Percentiles rank a stretch among this genome's conserved stretches.
These are phyloP conservation scores for Chionoecetes opilio DNA, from an alignment of 1,140 invertebrate genomes.

Conservation along the genomic window DNA sequence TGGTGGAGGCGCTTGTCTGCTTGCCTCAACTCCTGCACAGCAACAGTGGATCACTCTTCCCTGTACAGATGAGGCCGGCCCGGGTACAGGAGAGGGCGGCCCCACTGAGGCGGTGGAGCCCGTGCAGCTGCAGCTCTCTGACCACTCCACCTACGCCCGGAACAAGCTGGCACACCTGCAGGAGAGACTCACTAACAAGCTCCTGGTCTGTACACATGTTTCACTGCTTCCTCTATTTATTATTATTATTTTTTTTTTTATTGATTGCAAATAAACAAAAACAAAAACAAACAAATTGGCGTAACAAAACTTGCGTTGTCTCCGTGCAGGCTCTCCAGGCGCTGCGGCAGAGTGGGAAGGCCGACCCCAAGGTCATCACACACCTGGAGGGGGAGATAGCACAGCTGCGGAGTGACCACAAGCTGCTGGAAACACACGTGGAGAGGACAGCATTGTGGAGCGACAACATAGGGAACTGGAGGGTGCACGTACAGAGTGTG, in stretches of 20 bases:
- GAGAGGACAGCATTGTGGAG: constrained; percentile 94
- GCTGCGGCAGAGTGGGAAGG: constrained; percentile 89
- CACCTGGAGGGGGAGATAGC: constrained; percentile 93
- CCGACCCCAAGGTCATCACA: constrained; percentile 90
- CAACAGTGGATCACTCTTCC: constrained; percentile 82
- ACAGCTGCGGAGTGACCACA: constrained; percentile 90
- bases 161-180: constrained; percentile 92
- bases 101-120: constrained; percentile 70
- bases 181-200: constrained; percentile 91
- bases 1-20: constrained; percentile 90
- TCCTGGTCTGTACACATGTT: constrained; percentile 85
- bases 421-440: constrained; percentile 92
- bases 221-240: too few relatives aligned
- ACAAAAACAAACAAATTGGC: too few relatives aligned
- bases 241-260: too few relatives aligned
- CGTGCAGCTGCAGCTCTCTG: constrained; percentile 84
- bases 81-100: constrained; percentile 46
- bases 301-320: too few relatives aligned
- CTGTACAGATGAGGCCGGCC: constrained; percentile 50
- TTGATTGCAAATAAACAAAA: too few relatives aligned
- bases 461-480: constrained; percentile 93
- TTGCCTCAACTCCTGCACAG: constrained; percentile 92
- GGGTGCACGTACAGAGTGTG: constrained; percentile 88
- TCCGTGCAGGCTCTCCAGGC: constrained; percentile 89
- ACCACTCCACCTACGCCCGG: constrained; percentile 93